phyloP scores from a whole-genome alignment of 2,113 vertebrate genomes.

The Meleagris gallopavo region DNA sequence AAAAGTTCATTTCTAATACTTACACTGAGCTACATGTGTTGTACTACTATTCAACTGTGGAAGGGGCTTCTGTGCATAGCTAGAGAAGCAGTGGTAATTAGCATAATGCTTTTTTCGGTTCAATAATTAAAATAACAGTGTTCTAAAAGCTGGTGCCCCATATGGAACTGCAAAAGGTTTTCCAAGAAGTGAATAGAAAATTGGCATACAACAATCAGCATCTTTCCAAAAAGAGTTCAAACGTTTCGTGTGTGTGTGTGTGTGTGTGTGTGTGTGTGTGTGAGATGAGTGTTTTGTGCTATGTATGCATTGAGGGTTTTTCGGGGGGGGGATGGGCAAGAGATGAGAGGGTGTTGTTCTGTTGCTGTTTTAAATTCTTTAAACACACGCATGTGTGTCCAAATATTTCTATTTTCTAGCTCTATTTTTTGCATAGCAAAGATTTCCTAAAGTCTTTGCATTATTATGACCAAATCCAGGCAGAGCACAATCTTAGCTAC shows the following conservation, averaged over 20 bases:
- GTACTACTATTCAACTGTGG: not conserved
- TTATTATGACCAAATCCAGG: not conserved
- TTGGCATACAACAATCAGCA: not conserved
- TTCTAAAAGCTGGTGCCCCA: constrained; percentile 58
- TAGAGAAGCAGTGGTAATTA: constrained; percentile 46
- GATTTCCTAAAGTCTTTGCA: not conserved
- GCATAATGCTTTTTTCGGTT: constrained; percentile 58
- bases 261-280: not conserved
- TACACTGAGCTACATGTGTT: not conserved
- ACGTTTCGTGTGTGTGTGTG: not conserved
- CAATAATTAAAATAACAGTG: constrained; percentile 66
- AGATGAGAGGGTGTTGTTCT: not conserved
- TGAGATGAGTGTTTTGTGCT: not conserved
- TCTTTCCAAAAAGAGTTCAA: constrained; percentile 9
- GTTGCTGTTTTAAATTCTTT: not conserved
- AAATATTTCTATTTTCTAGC: not conserved
- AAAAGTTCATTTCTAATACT: not conserved
- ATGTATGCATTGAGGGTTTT: not conserved
- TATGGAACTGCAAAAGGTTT: constrained; percentile 63
- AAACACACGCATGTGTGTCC: fast-evolving
- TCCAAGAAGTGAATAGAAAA: constrained; percentile 54
- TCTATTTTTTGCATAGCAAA: not conserved
- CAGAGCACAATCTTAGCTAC: constrained; percentile 33
- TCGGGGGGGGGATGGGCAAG: too few relatives aligned
- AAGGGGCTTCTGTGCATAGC: constrained; percentile 12